A percentile compares a stretch with the other conserved stretches of the same genome.
Evolutionary conservation across 1,140 invertebrate species (phyloP).

Genomic region (Tenebrio molitor): DNA sequence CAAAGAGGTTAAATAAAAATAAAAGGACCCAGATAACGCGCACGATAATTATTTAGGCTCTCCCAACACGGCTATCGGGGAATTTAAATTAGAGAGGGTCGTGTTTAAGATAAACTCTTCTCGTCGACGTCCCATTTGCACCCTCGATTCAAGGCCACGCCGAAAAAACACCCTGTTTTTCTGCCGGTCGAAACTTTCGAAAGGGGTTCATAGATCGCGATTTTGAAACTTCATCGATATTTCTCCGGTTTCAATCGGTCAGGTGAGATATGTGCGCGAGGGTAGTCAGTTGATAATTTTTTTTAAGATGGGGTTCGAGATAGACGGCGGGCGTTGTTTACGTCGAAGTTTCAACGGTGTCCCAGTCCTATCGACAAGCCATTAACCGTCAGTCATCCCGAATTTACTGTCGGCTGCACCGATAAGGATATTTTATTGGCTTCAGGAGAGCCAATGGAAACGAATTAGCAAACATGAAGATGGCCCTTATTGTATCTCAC

Average conservation of each 20-base stretch:
- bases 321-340: conserved; percentile 8
- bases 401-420: conserved; percentile 24
- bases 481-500: conserved; percentile 1
- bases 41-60: conserved; percentile 21
- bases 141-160: too few relatives aligned
- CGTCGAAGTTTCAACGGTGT: conserved; percentile 17
- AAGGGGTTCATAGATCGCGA: too few relatives aligned
- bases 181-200: too few relatives aligned
- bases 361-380: not conserved
- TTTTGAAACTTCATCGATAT: too few relatives aligned
- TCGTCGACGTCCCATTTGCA: not conserved
- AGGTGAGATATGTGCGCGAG: too few relatives aligned
- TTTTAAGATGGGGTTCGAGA: not conserved
- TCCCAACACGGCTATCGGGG: conserved; percentile 11
- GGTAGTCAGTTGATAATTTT: too few relatives aligned
- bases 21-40: conserved; percentile 12
- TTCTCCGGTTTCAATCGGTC: too few relatives aligned
- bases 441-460: conserved; percentile 1
- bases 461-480: conserved; percentile 6
- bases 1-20: conserved; percentile 17
- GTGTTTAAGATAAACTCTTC: conserved; percentile 2
- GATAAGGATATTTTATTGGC: conserved; percentile 36
- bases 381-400: conserved; percentile 25
- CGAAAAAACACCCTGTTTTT: too few relatives aligned
- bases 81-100: conserved; percentile 7